phyloP scores from a whole-genome alignment of 2,888 invertebrate genomes.

The Coleophora deauratella region DNA sequence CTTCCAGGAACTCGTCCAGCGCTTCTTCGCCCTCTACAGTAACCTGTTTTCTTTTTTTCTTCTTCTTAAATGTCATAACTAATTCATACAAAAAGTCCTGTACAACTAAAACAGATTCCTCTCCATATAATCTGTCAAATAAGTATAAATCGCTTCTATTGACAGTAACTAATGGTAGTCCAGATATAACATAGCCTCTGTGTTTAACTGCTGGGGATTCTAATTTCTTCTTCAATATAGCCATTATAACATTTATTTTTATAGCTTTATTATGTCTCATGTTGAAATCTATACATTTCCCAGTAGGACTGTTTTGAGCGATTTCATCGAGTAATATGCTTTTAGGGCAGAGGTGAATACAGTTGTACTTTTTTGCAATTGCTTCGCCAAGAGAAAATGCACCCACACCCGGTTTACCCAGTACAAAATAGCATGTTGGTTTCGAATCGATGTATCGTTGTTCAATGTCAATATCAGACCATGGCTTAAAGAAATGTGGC shows the following conservation, averaged over 20 bases:
- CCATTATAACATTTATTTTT: conserved; percentile 61
- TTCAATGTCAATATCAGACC: conserved; percentile 70
- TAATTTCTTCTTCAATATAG: conserved; percentile 68
- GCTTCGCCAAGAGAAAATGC: conserved; percentile 67
- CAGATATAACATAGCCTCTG: conserved; percentile 78
- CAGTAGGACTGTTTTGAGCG: conserved; percentile 65
- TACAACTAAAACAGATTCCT: conserved; percentile 37
- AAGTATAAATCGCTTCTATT: conserved; percentile 27
- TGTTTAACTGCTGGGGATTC: conserved; percentile 65
- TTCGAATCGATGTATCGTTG: conserved; percentile 55
- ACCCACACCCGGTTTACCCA: conserved; percentile 75
- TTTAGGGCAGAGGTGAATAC: conserved; percentile 74
- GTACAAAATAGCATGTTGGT: conserved; percentile 74
- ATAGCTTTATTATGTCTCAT: conserved; percentile 67
- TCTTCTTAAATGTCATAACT: conserved; percentile 41
- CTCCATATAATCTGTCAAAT: conserved; percentile 32
- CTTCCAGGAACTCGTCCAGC: conserved; percentile 19
- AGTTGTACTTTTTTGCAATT: conserved; percentile 71
- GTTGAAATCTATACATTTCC: conserved; percentile 73
- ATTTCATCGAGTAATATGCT: conserved; percentile 74
- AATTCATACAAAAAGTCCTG: conserved; percentile 38
- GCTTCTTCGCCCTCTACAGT: not conserved
- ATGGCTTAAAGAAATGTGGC: conserved; percentile 26
- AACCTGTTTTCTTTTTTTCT: conserved; percentile 25
- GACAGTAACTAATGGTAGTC: conserved; percentile 76